Percentiles rank a stretch among this genome's conserved stretches.
phyloP scores from a whole-genome alignment of 2,797 vertebrate species.

The Setipinna tenuifilis region DNA sequence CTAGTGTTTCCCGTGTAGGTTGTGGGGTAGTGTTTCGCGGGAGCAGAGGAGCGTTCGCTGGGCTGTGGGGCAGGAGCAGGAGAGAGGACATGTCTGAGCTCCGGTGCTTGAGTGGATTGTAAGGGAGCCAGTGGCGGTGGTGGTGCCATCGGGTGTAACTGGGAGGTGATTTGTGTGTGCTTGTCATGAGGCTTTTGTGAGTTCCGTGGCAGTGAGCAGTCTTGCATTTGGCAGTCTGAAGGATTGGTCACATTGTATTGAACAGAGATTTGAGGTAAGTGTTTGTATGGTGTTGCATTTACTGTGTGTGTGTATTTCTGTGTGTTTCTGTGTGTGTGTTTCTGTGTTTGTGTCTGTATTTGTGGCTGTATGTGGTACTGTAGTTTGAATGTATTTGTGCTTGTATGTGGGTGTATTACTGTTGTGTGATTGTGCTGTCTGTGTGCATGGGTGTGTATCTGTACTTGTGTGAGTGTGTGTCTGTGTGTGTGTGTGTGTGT shows the following conservation, averaged over 20 bases:
- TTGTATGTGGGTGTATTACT: no score
- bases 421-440: no score
- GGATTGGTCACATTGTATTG: neutral
- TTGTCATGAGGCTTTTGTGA: neutral
- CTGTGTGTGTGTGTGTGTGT: neutral
- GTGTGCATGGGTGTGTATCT: no score
- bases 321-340: neutral
- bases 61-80: no score
- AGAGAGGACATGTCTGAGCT: no score
- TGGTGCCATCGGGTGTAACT: no score
- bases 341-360: neutral
- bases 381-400: no score
- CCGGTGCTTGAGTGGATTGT: no score
- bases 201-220: neutral
- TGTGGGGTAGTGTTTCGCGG: neutral
- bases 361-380: neutral
- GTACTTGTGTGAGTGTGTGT: neutral
- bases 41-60: no score
- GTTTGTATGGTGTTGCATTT: neutral
- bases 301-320: neutral
- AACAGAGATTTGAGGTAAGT: neutral
- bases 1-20: no score
- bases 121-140: no score
- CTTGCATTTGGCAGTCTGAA: neutral
- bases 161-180: neutral